A percentile compares a stretch with the other conserved stretches of the same genome.
phyloP scores from a whole-genome alignment of 2,888 invertebrate genomes.

The Rhagonycha lutea region DNA sequence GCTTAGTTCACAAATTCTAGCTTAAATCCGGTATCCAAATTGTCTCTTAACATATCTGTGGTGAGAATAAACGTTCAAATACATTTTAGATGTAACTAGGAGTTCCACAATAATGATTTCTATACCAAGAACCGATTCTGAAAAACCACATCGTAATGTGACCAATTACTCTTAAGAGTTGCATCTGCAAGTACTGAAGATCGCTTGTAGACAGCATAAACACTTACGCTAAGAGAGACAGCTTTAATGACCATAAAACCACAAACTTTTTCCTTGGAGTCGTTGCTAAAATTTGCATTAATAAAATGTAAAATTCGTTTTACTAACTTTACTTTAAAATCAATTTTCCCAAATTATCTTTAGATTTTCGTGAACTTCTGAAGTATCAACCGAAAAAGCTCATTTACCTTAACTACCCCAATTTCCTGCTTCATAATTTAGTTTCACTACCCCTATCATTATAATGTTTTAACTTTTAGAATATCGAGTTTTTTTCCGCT shows the following conservation, averaged over 20 bases:
- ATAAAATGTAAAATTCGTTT: neutral
- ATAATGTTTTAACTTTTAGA: conserved; percentile 7
- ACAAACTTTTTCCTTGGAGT: neutral
- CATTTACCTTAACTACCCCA: neutral
- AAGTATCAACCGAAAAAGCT: neutral
- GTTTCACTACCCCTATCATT: conserved; percentile 12
- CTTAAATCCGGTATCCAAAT: too few relatives aligned
- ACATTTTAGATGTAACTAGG: too few relatives aligned
- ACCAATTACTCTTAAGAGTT: neutral
- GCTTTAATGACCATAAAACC: neutral
- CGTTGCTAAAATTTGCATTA: neutral
- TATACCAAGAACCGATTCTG: too few relatives aligned
- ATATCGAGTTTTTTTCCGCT: neutral
- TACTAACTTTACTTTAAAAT: neutral
- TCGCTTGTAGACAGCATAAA: neutral
- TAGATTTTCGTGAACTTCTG: neutral
- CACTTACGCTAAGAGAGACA: neutral
- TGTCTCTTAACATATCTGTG: too few relatives aligned
- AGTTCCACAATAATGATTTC: too few relatives aligned
- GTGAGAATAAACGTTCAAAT: too few relatives aligned
- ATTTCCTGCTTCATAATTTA: conserved; percentile 4
- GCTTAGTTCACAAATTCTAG: too few relatives aligned
- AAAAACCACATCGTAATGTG: too few relatives aligned
- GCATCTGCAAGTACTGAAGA: neutral
- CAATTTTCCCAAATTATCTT: neutral